Base-by-base conservation (phyloP, 2,113 vertebrate species). In the Tichodroma muraria region DNA sequence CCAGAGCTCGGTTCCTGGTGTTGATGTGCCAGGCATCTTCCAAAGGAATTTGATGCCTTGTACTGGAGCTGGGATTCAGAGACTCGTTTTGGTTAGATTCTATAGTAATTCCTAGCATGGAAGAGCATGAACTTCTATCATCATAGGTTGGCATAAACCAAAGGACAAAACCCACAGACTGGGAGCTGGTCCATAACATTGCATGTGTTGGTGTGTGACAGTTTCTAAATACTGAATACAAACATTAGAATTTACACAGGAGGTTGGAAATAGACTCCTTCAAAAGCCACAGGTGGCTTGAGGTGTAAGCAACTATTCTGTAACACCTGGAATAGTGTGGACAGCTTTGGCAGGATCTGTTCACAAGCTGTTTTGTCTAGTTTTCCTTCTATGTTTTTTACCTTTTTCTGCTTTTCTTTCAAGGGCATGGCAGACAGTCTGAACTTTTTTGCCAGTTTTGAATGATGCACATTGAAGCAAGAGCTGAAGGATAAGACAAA, bases 401-500 rank as follows among this genome's bases (percentile, higher is more conserved):
- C 30, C 27, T 63, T 63, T 86, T 78, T 53, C 54, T 69, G 64
- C 15, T 65, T 72, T 64, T 65, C 16, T 70, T 28, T 78, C 52
- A 80, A 85, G 64, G 54, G 65, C 56, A 50, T 49, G 52, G 52
- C 18, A 80, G 49, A 42, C 17, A 57, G 45, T 23, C 25, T 45
- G 30, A n/a, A 17, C 28, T 47, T 30, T 86, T 77, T 60, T 89
- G 19, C 80, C 82, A 44, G 0, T 57, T 91, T 80, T 77, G 79
- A 90, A 33, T 2, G 6, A 66, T 40, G 38, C 37, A 15, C 23
- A 25, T 49, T 60, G 83, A 92, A 90, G 71, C 85, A 35, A 75
- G 50, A 90, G 53, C 86, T 91, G 65, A 76, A 88, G 69, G 65
- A 5, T 44, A 81, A 89, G 86, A 94, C 83, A 95, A 78, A 86